phyloP scores from a whole-genome alignment of 92 coral and sea anemone species.

The Porites lobata region DNA sequence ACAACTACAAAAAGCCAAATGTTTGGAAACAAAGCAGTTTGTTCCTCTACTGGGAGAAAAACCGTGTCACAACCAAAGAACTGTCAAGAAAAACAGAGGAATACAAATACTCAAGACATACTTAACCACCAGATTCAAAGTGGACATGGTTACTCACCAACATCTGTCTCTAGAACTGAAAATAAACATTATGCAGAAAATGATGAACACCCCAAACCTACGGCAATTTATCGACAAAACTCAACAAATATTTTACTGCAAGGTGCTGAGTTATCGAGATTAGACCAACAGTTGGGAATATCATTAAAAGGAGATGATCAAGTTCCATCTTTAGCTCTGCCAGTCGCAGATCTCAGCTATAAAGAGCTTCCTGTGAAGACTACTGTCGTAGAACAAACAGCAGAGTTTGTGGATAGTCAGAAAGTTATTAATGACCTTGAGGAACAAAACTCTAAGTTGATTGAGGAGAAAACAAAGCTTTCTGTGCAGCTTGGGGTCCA shows the following conservation, averaged over 20 bases:
- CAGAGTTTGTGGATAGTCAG: slow-evolving; percentile 76
- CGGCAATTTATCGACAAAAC: slow-evolving; percentile 12
- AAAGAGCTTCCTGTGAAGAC: slow-evolving; percentile 37
- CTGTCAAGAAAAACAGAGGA: not conserved
- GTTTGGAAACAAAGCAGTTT: not conserved
- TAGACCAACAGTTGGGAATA: slow-evolving; percentile 13
- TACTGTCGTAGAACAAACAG: slow-evolving; percentile 70
- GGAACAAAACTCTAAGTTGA: slow-evolving; percentile 84
- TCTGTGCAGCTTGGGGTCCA: slow-evolving; percentile 87
- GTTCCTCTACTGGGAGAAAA: not conserved
- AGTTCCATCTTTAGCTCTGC: slow-evolving; percentile 24
- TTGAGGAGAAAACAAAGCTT: slow-evolving; percentile 89
- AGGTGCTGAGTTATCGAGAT: slow-evolving; percentile 29
- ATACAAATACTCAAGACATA: not conserved
- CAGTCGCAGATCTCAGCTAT: slow-evolving; percentile 8
- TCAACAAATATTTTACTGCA: slow-evolving; percentile 32
- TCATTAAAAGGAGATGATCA: slow-evolving; percentile 2
- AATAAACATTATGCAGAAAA: not conserved
- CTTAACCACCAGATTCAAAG: not conserved
- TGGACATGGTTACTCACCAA: not conserved
- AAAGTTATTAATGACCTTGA: slow-evolving; percentile 78
- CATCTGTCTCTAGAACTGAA: slow-evolving; percentile 1
- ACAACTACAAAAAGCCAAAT: not conserved
- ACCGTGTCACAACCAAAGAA: not conserved
- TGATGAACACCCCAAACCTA: not conserved